phyloP scores from a whole-genome alignment of 2,888 invertebrate genomes.

The Eupithecia inturbata region DNA sequence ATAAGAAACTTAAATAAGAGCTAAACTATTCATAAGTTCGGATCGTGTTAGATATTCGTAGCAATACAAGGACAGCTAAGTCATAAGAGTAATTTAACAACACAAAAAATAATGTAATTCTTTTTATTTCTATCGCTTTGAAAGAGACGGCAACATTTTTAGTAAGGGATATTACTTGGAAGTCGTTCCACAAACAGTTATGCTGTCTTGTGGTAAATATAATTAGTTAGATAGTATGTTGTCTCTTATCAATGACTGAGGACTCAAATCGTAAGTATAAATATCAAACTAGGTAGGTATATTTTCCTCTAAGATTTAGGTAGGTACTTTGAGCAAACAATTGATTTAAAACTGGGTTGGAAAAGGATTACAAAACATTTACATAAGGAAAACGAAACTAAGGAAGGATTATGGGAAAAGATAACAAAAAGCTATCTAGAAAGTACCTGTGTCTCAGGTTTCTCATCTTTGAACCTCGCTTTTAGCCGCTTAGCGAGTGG shows the following conservation, averaged over 20 bases:
- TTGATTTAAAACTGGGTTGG: too few species aligned
- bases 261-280: neutral
- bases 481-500: conserved; percentile 64
- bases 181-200: neutral
- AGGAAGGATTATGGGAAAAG: neutral
- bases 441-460: conserved; percentile 39
- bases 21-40: too few species aligned
- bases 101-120: neutral
- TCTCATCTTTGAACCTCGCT: conserved; percentile 48
- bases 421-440: neutral
- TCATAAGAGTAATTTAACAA: neutral
- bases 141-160: too few species aligned
- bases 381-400: neutral
- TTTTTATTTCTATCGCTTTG: too few species aligned
- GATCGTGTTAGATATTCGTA: too few species aligned
- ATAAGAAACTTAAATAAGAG: too few species aligned
- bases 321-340: neutral
- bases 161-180: too few species aligned
- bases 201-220: neutral
- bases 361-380: neutral
- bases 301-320: neutral
- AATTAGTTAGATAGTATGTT: neutral
- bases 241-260: neutral
- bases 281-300: neutral
- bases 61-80: too few species aligned